Percentiles rank a stretch among this genome's conserved stretches.
Conservation (phyloP, 1,140 invertebrate species). For the Plectrocnemia conspersa region DNA sequence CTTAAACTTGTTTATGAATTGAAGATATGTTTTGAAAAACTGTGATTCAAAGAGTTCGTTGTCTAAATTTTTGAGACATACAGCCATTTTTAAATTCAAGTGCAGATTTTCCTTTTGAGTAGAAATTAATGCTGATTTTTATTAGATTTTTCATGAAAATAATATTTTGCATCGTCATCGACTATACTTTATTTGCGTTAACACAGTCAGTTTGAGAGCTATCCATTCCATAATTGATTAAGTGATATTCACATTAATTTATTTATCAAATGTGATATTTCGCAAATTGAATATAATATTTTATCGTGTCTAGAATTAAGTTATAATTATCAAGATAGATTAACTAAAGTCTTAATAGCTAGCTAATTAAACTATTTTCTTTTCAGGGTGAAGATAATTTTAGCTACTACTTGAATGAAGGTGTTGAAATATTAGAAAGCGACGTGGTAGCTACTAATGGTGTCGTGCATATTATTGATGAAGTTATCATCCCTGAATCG, state of each 20-base stretch:
- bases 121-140: too few relatives aligned
- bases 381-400: neutral
- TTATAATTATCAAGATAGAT: neutral
- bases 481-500: constrained; percentile 53
- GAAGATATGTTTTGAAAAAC: neutral
- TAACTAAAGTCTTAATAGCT: neutral
- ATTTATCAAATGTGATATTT: neutral
- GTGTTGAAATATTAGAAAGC: constrained; percentile 38
- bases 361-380: neutral
- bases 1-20: neutral
- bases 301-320: neutral
- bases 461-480: constrained; percentile 60
- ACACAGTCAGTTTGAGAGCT: too few relatives aligned
- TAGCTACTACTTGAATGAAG: constrained; percentile 42
- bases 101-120: too few relatives aligned
- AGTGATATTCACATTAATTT: neutral
- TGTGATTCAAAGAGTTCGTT: too few relatives aligned
- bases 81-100: too few relatives aligned
- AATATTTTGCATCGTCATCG: too few relatives aligned
- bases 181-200: too few relatives aligned
- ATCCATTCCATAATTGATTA: neutral
- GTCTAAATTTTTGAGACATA: too few relatives aligned
- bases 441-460: constrained; percentile 56
- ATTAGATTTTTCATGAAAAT: too few relatives aligned
- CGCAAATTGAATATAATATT: neutral